Evolutionary conservation across 2,113 vertebrate species (phyloP), one percentile per base, ranked within the genome.

Genomic region (Tetrax tetrax): DNA sequence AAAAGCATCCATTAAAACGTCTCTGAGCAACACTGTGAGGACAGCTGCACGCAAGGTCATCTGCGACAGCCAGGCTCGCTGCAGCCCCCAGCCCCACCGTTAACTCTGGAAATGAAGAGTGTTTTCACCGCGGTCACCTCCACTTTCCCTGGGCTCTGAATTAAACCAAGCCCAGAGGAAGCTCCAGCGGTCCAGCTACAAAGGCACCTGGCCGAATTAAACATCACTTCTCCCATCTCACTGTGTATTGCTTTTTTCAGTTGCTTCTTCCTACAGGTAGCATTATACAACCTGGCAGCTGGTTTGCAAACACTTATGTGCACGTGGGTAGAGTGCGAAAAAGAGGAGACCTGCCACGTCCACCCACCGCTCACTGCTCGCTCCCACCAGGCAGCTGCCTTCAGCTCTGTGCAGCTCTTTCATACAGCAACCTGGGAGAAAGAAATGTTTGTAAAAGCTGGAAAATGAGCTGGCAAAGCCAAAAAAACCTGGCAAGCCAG

Each of bases 321-420:
- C 7, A 10, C 38, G 19, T 0, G 2, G 7, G 21, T 18, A 28
- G 43, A 24, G 11, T 18, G 29, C 0, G 5, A 43, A 1, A 51
- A 79, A 38, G 53, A 76, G 23, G 47, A 20, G 37, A 63, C 20
- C 18, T 53, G 68, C 35, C 24, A 11, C 13, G 6, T 41, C 57
- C 57, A 7, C 0, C 0, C 5, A 2, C 76, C 9, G 14, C 68
- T 75, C 38, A 4, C 21, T 4, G 0, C 1, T 8, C 1, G 8
- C 28, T 69, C 61, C 77, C 2, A 3, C 38, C 37, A 19, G 47
- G n/a, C 66, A 53, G 33, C n/a, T 83, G 43, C 50, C 27, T 41
- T 83, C 69, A 3, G 7, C 51, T 92, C 28, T 87, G 65, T 82
- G 81, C 61, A 80, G 53, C 70, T 79, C 89, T 89, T 95, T 95